phyloP scores from a whole-genome alignment of 2,888 invertebrate species.

The Antheraea assamensis region DNA sequence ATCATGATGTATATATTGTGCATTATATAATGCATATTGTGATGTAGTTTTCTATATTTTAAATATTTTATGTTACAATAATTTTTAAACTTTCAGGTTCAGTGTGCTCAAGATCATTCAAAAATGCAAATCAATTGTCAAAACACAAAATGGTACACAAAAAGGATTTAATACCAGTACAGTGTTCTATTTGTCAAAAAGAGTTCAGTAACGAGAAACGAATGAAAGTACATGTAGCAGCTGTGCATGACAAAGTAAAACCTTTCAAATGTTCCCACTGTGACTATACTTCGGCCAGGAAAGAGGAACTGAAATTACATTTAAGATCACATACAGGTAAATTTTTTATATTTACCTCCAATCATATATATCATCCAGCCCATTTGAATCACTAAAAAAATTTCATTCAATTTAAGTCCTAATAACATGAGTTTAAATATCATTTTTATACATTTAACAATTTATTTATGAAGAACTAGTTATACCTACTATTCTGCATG shows the following conservation, averaged over 20 bases:
- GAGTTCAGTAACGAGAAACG: slow-evolving; percentile 79
- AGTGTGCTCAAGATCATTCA: slow-evolving; percentile 89
- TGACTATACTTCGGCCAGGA: slow-evolving; percentile 85
- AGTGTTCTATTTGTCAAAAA: slow-evolving; percentile 83
- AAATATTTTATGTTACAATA: background rate
- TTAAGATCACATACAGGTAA: slow-evolving; percentile 87
- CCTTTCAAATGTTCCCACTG: slow-evolving; percentile 86
- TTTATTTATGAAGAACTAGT: too few relatives aligned
- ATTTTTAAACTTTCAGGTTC: slow-evolving; percentile 57
- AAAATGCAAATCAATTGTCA: slow-evolving; percentile 89
- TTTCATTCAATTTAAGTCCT: too few relatives aligned
- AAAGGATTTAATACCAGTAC: slow-evolving; percentile 41
- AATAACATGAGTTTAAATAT: too few relatives aligned
- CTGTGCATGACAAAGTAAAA: slow-evolving; percentile 86
- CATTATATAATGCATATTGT: too few relatives aligned
- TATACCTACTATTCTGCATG: too few relatives aligned
- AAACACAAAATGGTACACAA: slow-evolving; percentile 88
- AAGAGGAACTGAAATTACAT: slow-evolving; percentile 85
- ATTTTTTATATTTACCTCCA: slow-evolving; percentile 13
- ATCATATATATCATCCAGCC: too few relatives aligned
- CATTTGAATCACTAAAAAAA: too few relatives aligned
- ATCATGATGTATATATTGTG: too few relatives aligned
- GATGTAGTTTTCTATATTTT: background rate
- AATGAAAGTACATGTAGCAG: slow-evolving; percentile 79
- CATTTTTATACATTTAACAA: too few relatives aligned